Conservation (phyloP, 2,888 invertebrate genomes). For the Eurois occulta region DNA sequence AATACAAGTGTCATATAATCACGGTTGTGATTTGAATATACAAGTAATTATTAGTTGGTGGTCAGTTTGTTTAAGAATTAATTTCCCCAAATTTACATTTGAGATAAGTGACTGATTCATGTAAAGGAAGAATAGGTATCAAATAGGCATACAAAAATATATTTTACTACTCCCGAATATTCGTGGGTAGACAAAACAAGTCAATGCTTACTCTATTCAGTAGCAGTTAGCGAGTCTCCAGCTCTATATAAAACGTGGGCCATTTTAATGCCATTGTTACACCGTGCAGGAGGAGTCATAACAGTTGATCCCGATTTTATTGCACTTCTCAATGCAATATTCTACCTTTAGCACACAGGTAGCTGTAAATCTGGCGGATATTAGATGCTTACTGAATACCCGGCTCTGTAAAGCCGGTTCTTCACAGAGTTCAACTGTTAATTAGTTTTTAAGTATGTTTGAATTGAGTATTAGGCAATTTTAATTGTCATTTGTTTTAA, state of each 20-base stretch:
- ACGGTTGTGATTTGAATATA: background rate
- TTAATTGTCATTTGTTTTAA: constrained; percentile 2
- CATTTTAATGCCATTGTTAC: constrained; percentile 84
- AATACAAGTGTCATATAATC: background rate
- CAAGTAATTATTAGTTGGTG: background rate
- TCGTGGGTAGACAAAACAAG: constrained; percentile 15
- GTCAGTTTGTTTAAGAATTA: background rate
- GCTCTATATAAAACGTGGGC: constrained; percentile 75
- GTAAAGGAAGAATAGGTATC: background rate
- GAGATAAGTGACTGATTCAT: background rate
- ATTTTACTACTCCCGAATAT: constrained; percentile 14
- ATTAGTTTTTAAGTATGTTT: constrained; percentile 47
- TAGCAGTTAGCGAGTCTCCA: constrained; percentile 65
- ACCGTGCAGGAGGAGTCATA: constrained; percentile 83
- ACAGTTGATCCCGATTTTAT: constrained; percentile 88
- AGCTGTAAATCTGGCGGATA: constrained; percentile 67
- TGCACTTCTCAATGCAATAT: constrained; percentile 84
- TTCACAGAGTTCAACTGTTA: constrained; percentile 38
- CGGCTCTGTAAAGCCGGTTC: constrained; percentile 17
- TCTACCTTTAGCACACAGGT: constrained; percentile 72
- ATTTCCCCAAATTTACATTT: background rate
- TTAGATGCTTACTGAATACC: constrained; percentile 55
- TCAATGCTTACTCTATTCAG: constrained; percentile 53
- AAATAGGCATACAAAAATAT: constrained; percentile 11
- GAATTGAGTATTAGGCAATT: constrained; percentile 16